phyloP scores from a whole-genome alignment of 2,888 invertebrate genomes.

The Zaprionus bogoriensis region DNA sequence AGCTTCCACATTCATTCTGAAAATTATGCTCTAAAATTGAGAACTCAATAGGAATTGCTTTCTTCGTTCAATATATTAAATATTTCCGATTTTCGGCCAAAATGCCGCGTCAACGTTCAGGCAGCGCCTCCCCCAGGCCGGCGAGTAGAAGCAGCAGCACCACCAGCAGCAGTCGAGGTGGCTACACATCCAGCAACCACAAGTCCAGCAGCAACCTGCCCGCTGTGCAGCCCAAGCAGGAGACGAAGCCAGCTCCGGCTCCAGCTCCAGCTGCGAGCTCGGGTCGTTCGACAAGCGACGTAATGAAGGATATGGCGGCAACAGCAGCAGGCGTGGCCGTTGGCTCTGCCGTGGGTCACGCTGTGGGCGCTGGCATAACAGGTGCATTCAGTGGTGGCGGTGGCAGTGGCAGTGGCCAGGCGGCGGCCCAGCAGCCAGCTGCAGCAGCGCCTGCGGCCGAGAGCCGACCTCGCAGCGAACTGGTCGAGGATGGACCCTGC shows the following conservation, averaged over 20 bases:
- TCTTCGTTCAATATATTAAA: neutral
- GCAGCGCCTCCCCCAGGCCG: conserved; percentile 9
- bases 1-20: conserved; percentile 8
- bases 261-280: conserved; percentile 28
- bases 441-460: conserved; percentile 4
- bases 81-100: neutral
- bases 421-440: neutral
- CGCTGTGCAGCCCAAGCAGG: conserved; percentile 35
- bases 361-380: conserved; percentile 63
- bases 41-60: conserved; percentile 13
- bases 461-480: conserved; percentile 24
- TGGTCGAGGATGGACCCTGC: conserved; percentile 61
- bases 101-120: conserved; percentile 62
- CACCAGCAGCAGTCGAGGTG: neutral
- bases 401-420: conserved; percentile 31
- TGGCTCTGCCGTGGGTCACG: conserved; percentile 67
- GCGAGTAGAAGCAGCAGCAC: conserved; percentile 16
- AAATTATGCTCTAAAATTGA: conserved; percentile 33
- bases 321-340: conserved; percentile 68
- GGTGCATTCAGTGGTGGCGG: conserved; percentile 62
- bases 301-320: conserved; percentile 67
- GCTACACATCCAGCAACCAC: conserved; percentile 14
- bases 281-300: conserved; percentile 45
- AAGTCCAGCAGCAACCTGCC: conserved; percentile 30
- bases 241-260: conserved; percentile 40